These are phyloP conservation scores for Lepetodrilus schrolli DNA, from an alignment of 2,888 invertebrate genomes.

Conservation along the genomic window DNA sequence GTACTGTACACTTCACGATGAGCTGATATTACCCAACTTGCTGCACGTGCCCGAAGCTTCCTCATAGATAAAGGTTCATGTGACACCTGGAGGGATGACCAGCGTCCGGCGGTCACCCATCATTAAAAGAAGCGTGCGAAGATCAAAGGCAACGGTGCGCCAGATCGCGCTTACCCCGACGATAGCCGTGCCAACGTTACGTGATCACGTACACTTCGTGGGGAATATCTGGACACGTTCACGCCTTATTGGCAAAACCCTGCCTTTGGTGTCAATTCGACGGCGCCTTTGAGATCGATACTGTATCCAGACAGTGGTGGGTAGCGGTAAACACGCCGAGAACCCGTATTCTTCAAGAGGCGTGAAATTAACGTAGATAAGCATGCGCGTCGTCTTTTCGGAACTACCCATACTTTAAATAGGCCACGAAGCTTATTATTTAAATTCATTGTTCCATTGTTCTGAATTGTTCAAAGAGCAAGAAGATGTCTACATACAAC, in stretches of 20 bases:
- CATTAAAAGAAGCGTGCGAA: background rate
- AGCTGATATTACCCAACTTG: background rate
- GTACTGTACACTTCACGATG: too few species aligned
- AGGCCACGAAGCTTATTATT: too few species aligned
- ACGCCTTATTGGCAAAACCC: background rate
- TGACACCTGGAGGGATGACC: constrained; percentile 23
- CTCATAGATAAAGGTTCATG: background rate
- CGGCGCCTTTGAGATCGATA: too few species aligned
- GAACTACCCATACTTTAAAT: too few species aligned
- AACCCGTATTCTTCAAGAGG: too few species aligned
- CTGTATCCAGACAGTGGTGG: background rate
- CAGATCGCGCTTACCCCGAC: background rate
- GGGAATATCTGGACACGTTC: background rate
- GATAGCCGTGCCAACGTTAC: background rate
- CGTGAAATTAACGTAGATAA: too few species aligned
- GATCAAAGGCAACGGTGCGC: constrained; percentile 4
- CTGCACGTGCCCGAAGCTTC: constrained; percentile 12
- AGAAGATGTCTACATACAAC: too few species aligned
- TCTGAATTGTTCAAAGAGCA: too few species aligned
- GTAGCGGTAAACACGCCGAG: background rate
- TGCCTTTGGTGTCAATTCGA: background rate
- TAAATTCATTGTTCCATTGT: too few species aligned
- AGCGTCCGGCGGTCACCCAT: background rate
- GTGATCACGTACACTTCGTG: constrained; percentile 18
- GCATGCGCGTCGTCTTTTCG: too few species aligned